Evolutionary conservation across 2,888 invertebrate species (phyloP).

Genomic region (Ichneumon xanthorius): DNA sequence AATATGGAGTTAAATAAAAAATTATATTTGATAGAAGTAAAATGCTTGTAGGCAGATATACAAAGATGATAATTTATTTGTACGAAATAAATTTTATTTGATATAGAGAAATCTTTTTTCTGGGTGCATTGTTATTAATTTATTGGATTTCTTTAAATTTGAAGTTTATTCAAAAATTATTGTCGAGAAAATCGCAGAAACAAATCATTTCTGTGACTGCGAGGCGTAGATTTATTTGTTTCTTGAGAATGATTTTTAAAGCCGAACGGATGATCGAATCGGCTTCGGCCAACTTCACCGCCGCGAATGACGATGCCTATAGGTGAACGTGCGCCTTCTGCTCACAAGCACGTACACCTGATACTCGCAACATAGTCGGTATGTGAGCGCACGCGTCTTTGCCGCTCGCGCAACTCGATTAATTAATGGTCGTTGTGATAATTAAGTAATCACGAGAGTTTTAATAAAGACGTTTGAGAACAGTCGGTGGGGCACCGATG

Average conservation of each 20-base stretch:
- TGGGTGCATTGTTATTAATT: no score
- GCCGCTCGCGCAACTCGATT: constrained; percentile 58
- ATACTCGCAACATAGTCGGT: constrained; percentile 1
- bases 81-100: no score
- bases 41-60: no score
- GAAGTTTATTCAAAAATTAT: no score
- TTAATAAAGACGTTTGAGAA: constrained; percentile 57
- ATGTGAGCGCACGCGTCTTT: constrained; percentile 24
- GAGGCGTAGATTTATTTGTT: not conserved
- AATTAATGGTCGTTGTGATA: constrained; percentile 68
- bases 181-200: no score
- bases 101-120: no score
- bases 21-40: no score
- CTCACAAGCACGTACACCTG: not conserved
- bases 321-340: constrained; percentile 18
- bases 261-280: not conserved
- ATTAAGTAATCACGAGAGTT: constrained; percentile 62
- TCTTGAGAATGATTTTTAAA: not conserved
- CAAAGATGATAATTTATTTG: no score
- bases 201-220: not conserved
- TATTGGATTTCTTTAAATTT: no score
- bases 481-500: constrained; percentile 16
- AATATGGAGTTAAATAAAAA: no score
- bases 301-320: not conserved
- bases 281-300: not conserved